Evolutionary conservation across 2,888 invertebrate species (phyloP).

Genomic region (Rotaria sp.): DNA sequence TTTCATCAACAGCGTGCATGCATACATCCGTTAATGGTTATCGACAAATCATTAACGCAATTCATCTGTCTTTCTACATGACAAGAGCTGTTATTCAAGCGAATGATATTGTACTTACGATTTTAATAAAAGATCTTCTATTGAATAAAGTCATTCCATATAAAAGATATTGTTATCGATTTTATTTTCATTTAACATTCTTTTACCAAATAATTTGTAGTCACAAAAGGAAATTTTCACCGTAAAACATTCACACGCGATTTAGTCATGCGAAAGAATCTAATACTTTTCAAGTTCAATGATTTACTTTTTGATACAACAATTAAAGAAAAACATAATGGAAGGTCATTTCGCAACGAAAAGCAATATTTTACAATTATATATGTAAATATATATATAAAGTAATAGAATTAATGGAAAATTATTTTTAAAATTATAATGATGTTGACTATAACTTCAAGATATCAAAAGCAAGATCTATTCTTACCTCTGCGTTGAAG

Average conservation of each 20-base stretch:
- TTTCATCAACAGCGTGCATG: neutral
- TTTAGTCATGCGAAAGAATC: neutral
- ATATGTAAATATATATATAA: too few species aligned
- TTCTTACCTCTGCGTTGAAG: conserved; percentile 42
- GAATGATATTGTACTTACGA: neutral
- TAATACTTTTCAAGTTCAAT: neutral
- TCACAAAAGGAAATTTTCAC: neutral
- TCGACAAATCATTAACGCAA: neutral
- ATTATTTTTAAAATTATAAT: too few species aligned
- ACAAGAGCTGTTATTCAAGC: neutral
- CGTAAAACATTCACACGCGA: neutral
- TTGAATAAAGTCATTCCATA: neutral
- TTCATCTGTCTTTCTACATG: neutral
- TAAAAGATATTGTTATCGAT: neutral
- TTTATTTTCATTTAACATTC: neutral
- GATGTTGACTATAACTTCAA: too few species aligned
- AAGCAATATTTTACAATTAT: neutral
- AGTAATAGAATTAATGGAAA: too few species aligned
- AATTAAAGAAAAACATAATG: neutral
- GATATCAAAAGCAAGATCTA: too few species aligned
- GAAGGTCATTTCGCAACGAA: neutral
- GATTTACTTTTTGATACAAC: neutral
- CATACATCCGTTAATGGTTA: neutral
- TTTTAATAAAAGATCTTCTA: too few species aligned
- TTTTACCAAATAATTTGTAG: neutral